Evolutionary conservation across 2,888 invertebrate species (phyloP), one percentile per base, ranked within the genome.

Genomic region (Sabellastarte sp.): DNA sequence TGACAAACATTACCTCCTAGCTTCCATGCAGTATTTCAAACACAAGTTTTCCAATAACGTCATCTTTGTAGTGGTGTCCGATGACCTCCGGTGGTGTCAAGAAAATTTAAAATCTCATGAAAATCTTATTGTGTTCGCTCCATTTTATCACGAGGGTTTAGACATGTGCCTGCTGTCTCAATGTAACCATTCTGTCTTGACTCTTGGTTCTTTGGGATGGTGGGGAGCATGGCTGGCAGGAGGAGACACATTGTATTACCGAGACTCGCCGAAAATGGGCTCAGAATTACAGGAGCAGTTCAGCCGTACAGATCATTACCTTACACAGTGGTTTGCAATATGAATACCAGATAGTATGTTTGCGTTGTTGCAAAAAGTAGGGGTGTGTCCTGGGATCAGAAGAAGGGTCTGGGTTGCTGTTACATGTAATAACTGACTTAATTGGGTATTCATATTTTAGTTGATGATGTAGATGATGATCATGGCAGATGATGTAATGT

Each of bases 171-270:
- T 71, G 24, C 61, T 72, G 33, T 58, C 70, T n/a, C 55, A 32
- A 28, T 71, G 66, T 41, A 72, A 72, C 60, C 70, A 72, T 61
- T 66, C 67, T 51, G 66, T 72, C 30, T 67, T 71, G 32, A 72
- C 70, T 1, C 66, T 66, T 20, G 71, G 72, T 28, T 64, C 70
- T n/a, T 72, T 71, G 41, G 61, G 65, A 3, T 69, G 72, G 72
- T 67, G 61, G 70, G 70, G 50, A 32, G 69, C 64, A 1, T 71
- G 62, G 69, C 63, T 65, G 60, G 70, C 59, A 41, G 70, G 67
- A 1, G 72, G 72, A 1, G 60, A 64, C 2, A 59, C 57, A 2
- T 60, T 71, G n/a, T 72, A 72, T 60, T 67, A 59, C 32, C 59
- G 61, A 24, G 60, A 67, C 56, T 71, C 64, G 51, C 70, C 70